Conservation (phyloP, 2,888 invertebrate genomes). For the Melanophora roralis region DNA sequence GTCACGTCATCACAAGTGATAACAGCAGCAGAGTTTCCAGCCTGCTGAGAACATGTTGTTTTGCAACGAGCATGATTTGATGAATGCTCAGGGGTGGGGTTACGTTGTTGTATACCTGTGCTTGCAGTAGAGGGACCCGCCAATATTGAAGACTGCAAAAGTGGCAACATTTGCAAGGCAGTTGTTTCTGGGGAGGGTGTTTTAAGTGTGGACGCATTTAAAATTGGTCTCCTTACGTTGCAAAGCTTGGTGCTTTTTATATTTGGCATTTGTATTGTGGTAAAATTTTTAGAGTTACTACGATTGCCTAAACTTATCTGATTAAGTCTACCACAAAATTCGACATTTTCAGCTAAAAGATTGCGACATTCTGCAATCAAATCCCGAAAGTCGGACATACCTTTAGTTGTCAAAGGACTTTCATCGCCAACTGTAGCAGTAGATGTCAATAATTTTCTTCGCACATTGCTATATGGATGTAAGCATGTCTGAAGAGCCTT, state of each 20-base stretch:
- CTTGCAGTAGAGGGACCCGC: neutral
- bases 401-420: conserved; percentile 39
- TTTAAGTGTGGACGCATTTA: neutral
- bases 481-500: conserved; percentile 52
- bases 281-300: conserved; percentile 65
- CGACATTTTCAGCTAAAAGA: conserved; percentile 67
- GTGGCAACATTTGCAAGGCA: neutral
- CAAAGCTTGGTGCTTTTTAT: conserved; percentile 46
- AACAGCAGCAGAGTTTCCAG: conserved; percentile 79
- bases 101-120: conserved; percentile 22
- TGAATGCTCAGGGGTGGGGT: conserved; percentile 46
- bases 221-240: conserved; percentile 15
- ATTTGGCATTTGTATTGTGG: conserved; percentile 65
- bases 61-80: conserved; percentile 56
- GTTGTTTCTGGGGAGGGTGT: neutral
- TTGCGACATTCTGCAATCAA: conserved; percentile 71
- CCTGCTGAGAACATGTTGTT: conserved; percentile 87
- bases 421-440: neutral
- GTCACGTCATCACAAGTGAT: conserved; percentile 87
- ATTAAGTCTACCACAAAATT: conserved; percentile 63
- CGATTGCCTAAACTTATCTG: conserved; percentile 61
- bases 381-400: conserved; percentile 70
- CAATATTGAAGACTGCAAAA: neutral
- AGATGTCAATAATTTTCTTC: conserved; percentile 22
- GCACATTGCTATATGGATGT: conserved; percentile 31